phyloP scores from a whole-genome alignment of 2,797 vertebrate genomes.

The Mus caroli region DNA sequence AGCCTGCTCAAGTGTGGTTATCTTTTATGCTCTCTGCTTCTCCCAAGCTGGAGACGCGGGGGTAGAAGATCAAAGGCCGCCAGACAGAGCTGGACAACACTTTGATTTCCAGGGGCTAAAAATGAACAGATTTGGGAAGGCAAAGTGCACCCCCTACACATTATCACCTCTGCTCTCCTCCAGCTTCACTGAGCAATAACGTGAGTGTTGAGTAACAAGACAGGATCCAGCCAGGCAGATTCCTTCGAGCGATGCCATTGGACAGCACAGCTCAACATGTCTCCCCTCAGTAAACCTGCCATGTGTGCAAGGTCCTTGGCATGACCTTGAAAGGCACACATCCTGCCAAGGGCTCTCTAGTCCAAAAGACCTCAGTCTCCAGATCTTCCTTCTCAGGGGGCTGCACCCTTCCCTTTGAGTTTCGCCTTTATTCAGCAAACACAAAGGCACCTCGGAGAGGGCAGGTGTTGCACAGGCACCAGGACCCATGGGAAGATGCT shows the following conservation, averaged over 20 bases:
- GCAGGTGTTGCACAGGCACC: not conserved
- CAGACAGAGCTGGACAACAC: not conserved
- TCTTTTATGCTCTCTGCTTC: constrained; percentile 80
- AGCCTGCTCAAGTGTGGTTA: constrained; percentile 85
- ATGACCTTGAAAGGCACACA: constrained; percentile 52
- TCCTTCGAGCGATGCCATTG: not conserved
- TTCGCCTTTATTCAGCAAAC: rapidly evolving
- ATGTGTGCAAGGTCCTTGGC: not conserved
- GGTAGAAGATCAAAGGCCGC: constrained; percentile 75
- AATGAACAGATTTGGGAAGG: constrained; percentile 19
- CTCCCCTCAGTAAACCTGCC: constrained; percentile 40
- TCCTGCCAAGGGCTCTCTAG: not conserved
- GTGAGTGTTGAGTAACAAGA: constrained; percentile 63
- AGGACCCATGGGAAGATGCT: rapidly evolving
- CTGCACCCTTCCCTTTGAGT: rapidly evolving
- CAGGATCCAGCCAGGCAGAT: not conserved
- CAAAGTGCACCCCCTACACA: rapidly evolving
- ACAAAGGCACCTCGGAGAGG: not conserved
- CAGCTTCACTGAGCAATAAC: not conserved
- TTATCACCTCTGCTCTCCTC: not conserved
- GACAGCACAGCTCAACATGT: rapidly evolving
- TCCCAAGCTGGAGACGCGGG: constrained; percentile 78
- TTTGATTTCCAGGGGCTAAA: constrained; percentile 62
- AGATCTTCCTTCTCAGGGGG: rapidly evolving
- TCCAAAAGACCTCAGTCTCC: not conserved